Evolutionary conservation across 2,888 invertebrate genomes (phyloP).

Genomic region (Pachycephus smyrnensis): DNA sequence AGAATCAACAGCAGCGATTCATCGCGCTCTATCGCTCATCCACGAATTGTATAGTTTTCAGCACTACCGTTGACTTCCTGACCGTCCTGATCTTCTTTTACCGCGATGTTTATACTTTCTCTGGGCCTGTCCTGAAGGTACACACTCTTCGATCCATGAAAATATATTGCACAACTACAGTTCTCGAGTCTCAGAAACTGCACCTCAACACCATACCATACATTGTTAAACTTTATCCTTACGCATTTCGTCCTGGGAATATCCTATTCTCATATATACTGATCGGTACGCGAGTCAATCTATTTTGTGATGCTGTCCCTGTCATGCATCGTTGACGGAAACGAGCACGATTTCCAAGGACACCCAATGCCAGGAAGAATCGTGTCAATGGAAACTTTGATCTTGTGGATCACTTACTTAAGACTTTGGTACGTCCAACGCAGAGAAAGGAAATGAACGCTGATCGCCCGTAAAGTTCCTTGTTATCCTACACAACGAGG

Average conservation of each 20-base stretch:
- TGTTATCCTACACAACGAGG: neutral
- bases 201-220: neutral
- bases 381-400: neutral
- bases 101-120: neutral
- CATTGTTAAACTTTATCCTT: neutral
- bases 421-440: neutral
- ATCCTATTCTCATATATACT: neutral
- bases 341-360: neutral
- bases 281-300: neutral
- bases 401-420: neutral
- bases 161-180: neutral
- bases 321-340: neutral
- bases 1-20: neutral
- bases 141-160: neutral
- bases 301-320: neutral
- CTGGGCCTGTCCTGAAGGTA: neutral
- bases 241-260: neutral
- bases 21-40: neutral
- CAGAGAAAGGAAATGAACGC: neutral
- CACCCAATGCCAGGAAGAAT: neutral
- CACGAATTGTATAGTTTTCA: neutral
- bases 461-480: neutral
- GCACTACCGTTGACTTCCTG: neutral
- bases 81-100: too few relatives aligned
- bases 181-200: neutral